Percentiles rank a stretch among this genome's conserved stretches.
Conservation (phyloP, 1,140 invertebrate genomes). For the Brachionus rotundiformis region DNA sequence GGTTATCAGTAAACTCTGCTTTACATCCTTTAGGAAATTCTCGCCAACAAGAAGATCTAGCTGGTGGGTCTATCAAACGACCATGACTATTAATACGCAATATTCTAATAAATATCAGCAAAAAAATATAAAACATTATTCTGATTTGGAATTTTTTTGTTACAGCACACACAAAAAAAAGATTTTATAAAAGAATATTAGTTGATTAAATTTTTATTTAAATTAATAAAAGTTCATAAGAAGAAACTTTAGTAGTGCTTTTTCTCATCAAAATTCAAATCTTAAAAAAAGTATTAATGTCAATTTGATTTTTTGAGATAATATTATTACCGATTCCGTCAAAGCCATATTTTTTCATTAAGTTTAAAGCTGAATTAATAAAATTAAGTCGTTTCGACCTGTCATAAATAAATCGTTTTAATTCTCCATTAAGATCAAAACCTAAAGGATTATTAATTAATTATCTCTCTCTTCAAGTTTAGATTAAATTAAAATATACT, state of each 20-base stretch:
- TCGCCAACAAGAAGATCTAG: constrained; percentile 70
- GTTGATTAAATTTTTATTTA: not conserved
- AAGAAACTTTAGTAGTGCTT: constrained; percentile 12
- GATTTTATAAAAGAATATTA: not conserved
- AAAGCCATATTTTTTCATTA: constrained; percentile 65
- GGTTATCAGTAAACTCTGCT: constrained; percentile 83
- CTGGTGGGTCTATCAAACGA: constrained; percentile 46
- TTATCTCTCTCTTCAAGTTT: no score
- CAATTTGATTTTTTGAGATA: not conserved
- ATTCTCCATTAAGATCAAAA: constrained; percentile 21
- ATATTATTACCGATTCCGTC: constrained; percentile 35
- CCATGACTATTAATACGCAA: constrained; percentile 1
- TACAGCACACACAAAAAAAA: no score
- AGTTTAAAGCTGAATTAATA: constrained; percentile 53
- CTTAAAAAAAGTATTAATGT: constrained; percentile 2
- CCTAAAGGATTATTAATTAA: constrained; percentile 10
- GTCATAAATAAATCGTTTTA: constrained; percentile 21
- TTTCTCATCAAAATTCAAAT: constrained; percentile 45
- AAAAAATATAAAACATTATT: not conserved
- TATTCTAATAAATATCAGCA: not conserved
- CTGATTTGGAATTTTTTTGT: not conserved
- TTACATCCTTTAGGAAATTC: constrained; percentile 57
- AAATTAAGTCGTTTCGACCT: not conserved
- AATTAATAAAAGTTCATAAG: constrained; percentile 1
- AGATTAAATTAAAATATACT: constrained; percentile 67